Evolutionary conservation across 2,113 vertebrate species (phyloP), one percentile per base, ranked within the genome.

Genomic region (Gallinago media): DNA sequence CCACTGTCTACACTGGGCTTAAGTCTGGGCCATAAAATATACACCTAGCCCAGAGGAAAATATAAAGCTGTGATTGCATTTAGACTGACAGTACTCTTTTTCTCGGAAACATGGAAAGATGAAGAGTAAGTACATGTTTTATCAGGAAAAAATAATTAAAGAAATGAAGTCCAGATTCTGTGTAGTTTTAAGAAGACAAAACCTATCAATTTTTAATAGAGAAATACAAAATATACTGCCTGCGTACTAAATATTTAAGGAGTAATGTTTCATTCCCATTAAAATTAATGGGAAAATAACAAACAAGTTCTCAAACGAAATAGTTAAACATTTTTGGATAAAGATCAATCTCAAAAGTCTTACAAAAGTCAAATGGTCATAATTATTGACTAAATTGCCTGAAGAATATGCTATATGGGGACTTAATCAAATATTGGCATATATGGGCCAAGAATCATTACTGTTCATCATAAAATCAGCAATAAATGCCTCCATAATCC

Each of bases 401-500:
- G 27, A 87, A 56, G 8, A 88, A 92, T 25, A 31, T 40, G 6
- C 20, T 85, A 14, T 50, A 34, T 67, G 49, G 19, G 15, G 4
- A 34, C 7, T 50, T 84, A 74, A 88, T 54, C 13, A 88, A 89
- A 88, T 79, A 85, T 55, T 61, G 29, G 67, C 20, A 18, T 66
- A 67, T 66, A 55, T 4, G 2, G 26, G n/a, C 36, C 22, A 92
- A 73, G 74, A 94, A 70, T 62, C 25, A 27, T 75, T 85, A 76
- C 3, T 54, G 13, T 59, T 96, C 46, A 40, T 73, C 13, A 63
- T 88, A 78, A 95, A 93, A 82, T 55, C 71, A 83, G 6, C 46
- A 82, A 82, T 80, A 96, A 94, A 90, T 79, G 40, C n/a, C 21
- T 85, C 46, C 20, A 32, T 68, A 92, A 79, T 9, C 3, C 40